Evolutionary conservation across 64 coral and sea anemone species (phyloP).

Genomic region (Platygyra sinensis): DNA sequence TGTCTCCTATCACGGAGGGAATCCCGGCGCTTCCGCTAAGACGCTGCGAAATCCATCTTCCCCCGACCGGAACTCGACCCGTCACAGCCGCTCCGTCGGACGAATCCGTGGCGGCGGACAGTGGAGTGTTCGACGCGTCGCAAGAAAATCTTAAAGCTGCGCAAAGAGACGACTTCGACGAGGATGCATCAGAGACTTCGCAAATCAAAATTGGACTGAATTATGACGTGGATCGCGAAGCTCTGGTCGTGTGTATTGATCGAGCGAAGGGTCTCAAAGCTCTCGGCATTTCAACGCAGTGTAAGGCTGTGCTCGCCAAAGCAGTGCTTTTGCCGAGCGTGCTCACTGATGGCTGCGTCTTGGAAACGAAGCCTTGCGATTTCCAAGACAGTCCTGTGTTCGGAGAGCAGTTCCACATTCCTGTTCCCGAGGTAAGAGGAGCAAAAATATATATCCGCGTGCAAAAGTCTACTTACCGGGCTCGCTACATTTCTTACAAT

Average conservation of each 20-base stretch:
- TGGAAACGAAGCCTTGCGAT: slow-evolving; percentile 78
- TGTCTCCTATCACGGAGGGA: slow-evolving; percentile 93
- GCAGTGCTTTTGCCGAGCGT: slow-evolving; percentile 68
- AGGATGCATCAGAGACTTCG: slow-evolving; percentile 67
- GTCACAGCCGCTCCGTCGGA: slow-evolving; percentile 96
- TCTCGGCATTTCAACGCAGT: slow-evolving; percentile 54
- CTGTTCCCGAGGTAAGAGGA: slow-evolving; percentile 77
- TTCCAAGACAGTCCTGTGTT: slow-evolving; percentile 74
- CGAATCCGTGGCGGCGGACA: slow-evolving; percentile 98
- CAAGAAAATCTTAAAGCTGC: slow-evolving; percentile 85
- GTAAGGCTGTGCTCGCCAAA: slow-evolving; percentile 67
- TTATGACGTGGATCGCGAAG: slow-evolving; percentile 76
- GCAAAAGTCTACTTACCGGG: too few relatives aligned
- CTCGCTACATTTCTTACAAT: too few relatives aligned
- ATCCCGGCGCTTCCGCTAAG: slow-evolving; percentile 59
- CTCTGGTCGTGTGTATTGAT: slow-evolving; percentile 83
- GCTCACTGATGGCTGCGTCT: slow-evolving; percentile 44
- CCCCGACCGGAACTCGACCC: slow-evolving; percentile 49
- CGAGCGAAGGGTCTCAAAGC: slow-evolving; percentile 74
- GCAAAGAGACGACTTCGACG: slow-evolving; percentile 58
- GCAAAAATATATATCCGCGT: too few relatives aligned
- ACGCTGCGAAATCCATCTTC: slow-evolving; percentile 56
- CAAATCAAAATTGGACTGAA: slow-evolving; percentile 89
- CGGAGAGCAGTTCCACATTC: slow-evolving; percentile 89
- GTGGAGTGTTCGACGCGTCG: slow-evolving; percentile 97